phyloP scores from a whole-genome alignment of 2,797 vertebrate species.

The Lemur catta region DNA sequence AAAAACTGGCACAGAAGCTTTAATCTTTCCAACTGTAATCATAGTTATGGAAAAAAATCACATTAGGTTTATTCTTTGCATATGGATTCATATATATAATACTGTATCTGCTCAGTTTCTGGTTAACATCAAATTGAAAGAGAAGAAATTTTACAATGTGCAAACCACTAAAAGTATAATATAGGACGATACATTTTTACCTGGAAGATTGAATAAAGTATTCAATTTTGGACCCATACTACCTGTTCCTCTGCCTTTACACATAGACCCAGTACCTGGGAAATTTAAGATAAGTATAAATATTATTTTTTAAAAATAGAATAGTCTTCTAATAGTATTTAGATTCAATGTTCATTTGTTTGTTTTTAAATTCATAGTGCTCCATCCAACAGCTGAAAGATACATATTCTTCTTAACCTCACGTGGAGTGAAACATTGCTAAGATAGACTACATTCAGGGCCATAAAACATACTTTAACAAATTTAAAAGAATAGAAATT shows the following conservation, averaged over 20 bases:
- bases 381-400: background rate
- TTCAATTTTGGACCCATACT: background rate
- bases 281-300: conserved; percentile 13
- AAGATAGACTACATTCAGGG: background rate
- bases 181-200: background rate
- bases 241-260: background rate
- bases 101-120: conserved; percentile 20
- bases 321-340: background rate
- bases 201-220: background rate
- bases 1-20: background rate
- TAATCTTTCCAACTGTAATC: conserved; percentile 44
- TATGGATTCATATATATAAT: background rate
- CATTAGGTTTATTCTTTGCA: background rate
- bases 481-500: conserved; percentile 18
- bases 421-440: background rate
- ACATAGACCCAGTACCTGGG: background rate
- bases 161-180: background rate
- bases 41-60: conserved; percentile 24
- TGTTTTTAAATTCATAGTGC: conserved; percentile 26
- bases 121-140: conserved; percentile 38
- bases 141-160: background rate
- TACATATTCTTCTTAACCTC: background rate
- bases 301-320: background rate
- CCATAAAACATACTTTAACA: background rate
- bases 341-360: background rate